Conservation (phyloP, 2,113 vertebrate genomes). For the Arizona elegans region DNA sequence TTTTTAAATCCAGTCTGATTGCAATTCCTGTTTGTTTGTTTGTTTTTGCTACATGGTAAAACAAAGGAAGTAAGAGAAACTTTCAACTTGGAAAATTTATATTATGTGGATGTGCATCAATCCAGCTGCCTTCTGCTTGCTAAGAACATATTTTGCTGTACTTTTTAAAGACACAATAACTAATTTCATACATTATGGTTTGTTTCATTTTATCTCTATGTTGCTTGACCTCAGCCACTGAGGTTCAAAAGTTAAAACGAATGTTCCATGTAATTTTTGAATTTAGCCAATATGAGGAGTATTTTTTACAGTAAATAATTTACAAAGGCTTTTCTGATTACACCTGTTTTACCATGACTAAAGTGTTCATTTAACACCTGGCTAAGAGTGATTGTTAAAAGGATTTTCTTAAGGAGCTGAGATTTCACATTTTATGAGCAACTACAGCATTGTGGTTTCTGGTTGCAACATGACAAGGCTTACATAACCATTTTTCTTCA, state of each 20-base stretch:
- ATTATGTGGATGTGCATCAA: not conserved
- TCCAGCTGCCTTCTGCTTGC: not conserved
- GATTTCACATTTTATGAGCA: not conserved
- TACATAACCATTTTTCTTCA: not conserved
- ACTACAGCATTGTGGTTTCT: not conserved
- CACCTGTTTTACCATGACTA: not conserved
- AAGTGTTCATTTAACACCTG: not conserved
- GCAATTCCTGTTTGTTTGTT: not conserved
- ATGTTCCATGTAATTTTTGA: not conserved
- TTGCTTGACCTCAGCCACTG: not conserved
- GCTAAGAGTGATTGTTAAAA: not conserved
- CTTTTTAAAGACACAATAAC: not conserved
- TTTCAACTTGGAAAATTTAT: not conserved
- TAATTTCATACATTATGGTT: not conserved
- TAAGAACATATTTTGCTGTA: not conserved
- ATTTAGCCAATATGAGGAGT: not conserved
- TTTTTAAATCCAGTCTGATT: not conserved
- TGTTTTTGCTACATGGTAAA: not conserved
- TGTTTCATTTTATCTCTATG: not conserved
- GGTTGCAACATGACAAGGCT: not conserved
- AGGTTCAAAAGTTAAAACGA: no score
- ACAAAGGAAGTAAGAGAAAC: not conserved
- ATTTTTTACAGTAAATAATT: not conserved
- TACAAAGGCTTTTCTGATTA: not conserved
- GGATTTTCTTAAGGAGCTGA: not conserved